Conservation (phyloP, 2,113 vertebrate species). For the Etheostoma cragini region DNA sequence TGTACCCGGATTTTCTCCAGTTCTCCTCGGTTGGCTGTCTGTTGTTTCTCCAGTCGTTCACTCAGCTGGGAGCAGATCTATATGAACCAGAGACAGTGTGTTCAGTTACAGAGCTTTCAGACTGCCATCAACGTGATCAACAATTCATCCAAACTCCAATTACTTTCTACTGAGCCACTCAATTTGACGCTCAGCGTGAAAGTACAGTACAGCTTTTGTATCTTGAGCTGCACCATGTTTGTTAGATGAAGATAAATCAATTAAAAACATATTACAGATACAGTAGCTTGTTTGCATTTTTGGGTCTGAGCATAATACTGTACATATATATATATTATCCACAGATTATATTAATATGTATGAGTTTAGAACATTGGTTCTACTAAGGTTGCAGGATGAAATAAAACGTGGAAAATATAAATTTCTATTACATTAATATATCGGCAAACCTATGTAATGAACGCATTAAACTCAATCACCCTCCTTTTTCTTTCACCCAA, state of each 20-base stretch:
- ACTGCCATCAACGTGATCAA: not conserved
- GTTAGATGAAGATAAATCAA: not conserved
- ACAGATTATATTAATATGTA: too few relatives aligned
- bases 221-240: not conserved
- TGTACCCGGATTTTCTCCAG: constrained; percentile 98
- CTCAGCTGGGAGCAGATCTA: constrained; percentile 99
- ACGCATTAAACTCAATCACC: not conserved
- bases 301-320: too few relatives aligned
- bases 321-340: too few relatives aligned
- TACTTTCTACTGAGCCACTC: not conserved
- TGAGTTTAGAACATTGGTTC: not conserved
- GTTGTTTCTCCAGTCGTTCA: constrained; percentile 96
- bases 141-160: not conserved
- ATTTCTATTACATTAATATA: not conserved
- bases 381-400: not conserved
- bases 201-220: not conserved
- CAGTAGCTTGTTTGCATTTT: not conserved
- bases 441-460: not conserved
- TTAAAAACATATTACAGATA: not conserved
- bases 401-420: too few relatives aligned
- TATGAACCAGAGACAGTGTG: constrained; percentile 30
- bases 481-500: not conserved
- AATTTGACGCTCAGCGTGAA: not conserved
- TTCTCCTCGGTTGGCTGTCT: constrained; percentile 93
- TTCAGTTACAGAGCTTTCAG: not conserved